phyloP scores from a whole-genome alignment of 2,113 vertebrate species.

The Dipodomys spectabilis region DNA sequence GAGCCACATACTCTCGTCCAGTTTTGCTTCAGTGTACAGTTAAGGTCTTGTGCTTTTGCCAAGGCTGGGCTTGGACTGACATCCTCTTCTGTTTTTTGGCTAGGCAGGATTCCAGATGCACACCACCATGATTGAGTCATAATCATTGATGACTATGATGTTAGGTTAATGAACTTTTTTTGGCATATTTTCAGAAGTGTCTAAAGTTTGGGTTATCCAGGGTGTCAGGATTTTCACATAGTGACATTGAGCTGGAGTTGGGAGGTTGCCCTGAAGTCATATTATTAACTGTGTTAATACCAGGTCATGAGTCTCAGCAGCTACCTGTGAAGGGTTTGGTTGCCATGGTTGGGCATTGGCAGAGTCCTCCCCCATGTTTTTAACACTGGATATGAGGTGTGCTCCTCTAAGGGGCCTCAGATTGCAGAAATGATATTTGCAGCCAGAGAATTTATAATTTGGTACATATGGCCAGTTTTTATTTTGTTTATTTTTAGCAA shows the following conservation, averaged over 20 bases:
- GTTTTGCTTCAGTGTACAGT: too few species aligned
- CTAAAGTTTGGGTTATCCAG: slow-evolving; percentile 1
- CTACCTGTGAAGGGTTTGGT: not conserved
- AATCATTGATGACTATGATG: not conserved
- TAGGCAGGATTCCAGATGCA: not conserved
- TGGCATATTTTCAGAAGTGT: slow-evolving; percentile 39
- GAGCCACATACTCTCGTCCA: too few species aligned
- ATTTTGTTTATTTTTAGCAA: slow-evolving; percentile 49
- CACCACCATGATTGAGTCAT: too few species aligned
- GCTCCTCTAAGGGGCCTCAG: slow-evolving; percentile 63
- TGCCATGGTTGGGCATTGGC: not conserved
- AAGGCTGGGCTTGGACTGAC: too few species aligned
- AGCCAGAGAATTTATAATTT: slow-evolving; percentile 82
- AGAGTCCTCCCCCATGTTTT: not conserved
- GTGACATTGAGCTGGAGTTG: not conserved
- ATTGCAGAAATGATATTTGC: slow-evolving; percentile 76
- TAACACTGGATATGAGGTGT: slow-evolving; percentile 32
- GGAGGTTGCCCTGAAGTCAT: not conserved
- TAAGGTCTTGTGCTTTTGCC: too few species aligned
- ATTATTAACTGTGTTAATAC: not conserved
- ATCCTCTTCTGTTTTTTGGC: not conserved
- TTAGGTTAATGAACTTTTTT: not conserved
- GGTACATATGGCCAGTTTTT: slow-evolving; percentile 85
- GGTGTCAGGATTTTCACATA: not conserved
- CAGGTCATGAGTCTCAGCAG: not conserved